Evolutionary conservation across 2,113 vertebrate genomes (phyloP).

Genomic region (Indri indri): DNA sequence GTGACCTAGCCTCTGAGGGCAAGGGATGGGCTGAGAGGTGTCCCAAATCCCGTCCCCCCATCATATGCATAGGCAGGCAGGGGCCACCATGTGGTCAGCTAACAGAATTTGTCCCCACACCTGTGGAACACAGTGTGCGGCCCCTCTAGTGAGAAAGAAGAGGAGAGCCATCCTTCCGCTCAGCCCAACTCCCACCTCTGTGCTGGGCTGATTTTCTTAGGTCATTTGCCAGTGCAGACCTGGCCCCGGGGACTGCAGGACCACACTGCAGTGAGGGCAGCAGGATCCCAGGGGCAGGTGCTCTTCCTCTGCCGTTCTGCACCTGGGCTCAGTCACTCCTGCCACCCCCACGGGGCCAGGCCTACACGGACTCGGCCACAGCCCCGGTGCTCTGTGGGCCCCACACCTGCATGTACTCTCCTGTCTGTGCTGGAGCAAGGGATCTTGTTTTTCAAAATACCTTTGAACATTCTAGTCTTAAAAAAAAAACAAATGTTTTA

Average conservation of each 20-base stretch:
- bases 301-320: background rate
- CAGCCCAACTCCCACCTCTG: fast-evolving
- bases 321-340: background rate
- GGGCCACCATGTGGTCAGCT: background rate
- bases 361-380: background rate
- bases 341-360: fast-evolving
- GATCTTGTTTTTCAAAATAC: background rate
- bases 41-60: background rate
- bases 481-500: background rate
- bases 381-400: fast-evolving
- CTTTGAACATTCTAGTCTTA: background rate
- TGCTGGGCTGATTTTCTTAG: fast-evolving
- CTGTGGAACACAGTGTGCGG: background rate
- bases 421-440: background rate
- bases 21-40: background rate
- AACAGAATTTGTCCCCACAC: background rate
- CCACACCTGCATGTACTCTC: background rate
- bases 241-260: background rate
- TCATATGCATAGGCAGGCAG: background rate
- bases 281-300: background rate
- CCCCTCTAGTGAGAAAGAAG: background rate
- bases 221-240: background rate
- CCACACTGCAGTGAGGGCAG: background rate
- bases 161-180: background rate
- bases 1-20: background rate